Percentiles rank a stretch among this genome's conserved stretches.
phyloP scores from a whole-genome alignment of 2,888 invertebrate species.

The Agapostemon virescens region DNA sequence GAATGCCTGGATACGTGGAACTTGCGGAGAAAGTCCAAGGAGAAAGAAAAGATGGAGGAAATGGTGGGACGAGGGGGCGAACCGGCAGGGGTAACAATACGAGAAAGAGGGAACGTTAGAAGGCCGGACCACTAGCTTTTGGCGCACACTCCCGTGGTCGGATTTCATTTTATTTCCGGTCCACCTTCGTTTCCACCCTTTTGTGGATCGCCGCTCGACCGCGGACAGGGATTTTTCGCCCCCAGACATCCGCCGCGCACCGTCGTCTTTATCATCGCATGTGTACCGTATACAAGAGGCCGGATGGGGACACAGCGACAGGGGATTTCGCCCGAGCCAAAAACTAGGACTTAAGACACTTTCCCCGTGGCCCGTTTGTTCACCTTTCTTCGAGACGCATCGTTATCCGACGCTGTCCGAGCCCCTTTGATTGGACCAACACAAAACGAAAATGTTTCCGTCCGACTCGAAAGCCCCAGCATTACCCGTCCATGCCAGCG shows the following conservation, averaged over 20 bases:
- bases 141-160: constrained; percentile 58
- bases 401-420: constrained; percentile 34
- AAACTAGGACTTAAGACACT: constrained; percentile 66
- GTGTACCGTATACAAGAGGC: constrained; percentile 54
- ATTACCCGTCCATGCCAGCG: constrained; percentile 36
- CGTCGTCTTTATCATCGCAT: constrained; percentile 58
- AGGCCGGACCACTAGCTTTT: constrained; percentile 57
- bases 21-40: constrained; percentile 1
- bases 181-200: constrained; percentile 62
- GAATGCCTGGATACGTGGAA: constrained; percentile 54
- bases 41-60: constrained; percentile 41
- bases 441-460: constrained; percentile 66
- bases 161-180: constrained; percentile 75
- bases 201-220: constrained; percentile 64
- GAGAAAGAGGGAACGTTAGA: constrained; percentile 63
- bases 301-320: constrained; percentile 24
- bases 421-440: constrained; percentile 49
- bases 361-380: constrained; percentile 39
- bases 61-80: constrained; percentile 30
- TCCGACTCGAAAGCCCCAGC: constrained; percentile 45
- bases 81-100: constrained; percentile 62
- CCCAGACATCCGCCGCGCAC: constrained; percentile 33
- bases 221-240: constrained; percentile 54
- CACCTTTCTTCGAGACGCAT: constrained; percentile 33
- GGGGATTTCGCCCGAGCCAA: constrained; percentile 44